These are phyloP conservation scores for Drosophila orosa DNA, from an alignment of 1,140 invertebrate genomes.

Conservation along the genomic window DNA sequence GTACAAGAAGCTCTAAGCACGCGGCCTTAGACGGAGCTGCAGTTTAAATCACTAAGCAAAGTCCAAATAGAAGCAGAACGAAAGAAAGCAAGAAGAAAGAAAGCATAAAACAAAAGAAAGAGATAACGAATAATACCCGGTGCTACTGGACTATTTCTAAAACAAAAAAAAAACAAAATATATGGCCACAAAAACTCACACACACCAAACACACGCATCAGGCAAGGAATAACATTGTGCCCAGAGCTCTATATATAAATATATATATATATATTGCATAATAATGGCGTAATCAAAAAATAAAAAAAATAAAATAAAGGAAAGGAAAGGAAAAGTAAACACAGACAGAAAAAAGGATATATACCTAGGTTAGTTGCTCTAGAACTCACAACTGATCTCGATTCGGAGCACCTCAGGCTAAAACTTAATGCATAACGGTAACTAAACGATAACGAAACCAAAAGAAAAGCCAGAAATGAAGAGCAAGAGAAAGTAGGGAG, in stretches of 20 bases:
- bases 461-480: slow-evolving; percentile 13
- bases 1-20: slow-evolving; percentile 94
- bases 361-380: slow-evolving; percentile 34
- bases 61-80: slow-evolving; percentile 29
- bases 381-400: slow-evolving; percentile 47
- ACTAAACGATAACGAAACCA: slow-evolving; percentile 26
- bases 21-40: slow-evolving; percentile 73
- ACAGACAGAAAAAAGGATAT: slow-evolving; percentile 14
- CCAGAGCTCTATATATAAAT: slow-evolving; percentile 29
- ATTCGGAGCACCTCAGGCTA: slow-evolving; percentile 50
- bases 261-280: slow-evolving; percentile 58
- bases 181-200: slow-evolving; percentile 22
- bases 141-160: slow-evolving; percentile 38
- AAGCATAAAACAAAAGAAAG: slow-evolving; percentile 6
- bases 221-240: slow-evolving; percentile 11
- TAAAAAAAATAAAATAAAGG: slow-evolving; percentile 11
- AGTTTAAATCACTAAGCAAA: slow-evolving; percentile 51
- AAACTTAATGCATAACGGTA: slow-evolving; percentile 49
- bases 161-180: slow-evolving; percentile 19
- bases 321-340: slow-evolving; percentile 6
- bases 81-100: slow-evolving; percentile 3
- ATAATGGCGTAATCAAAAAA: slow-evolving; percentile 71
- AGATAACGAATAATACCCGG: slow-evolving; percentile 30
- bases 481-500: neutral
- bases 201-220: slow-evolving; percentile 34